Base-by-base conservation (phyloP, 2,797 vertebrate genomes). In the Poliocrania exsul region DNA sequence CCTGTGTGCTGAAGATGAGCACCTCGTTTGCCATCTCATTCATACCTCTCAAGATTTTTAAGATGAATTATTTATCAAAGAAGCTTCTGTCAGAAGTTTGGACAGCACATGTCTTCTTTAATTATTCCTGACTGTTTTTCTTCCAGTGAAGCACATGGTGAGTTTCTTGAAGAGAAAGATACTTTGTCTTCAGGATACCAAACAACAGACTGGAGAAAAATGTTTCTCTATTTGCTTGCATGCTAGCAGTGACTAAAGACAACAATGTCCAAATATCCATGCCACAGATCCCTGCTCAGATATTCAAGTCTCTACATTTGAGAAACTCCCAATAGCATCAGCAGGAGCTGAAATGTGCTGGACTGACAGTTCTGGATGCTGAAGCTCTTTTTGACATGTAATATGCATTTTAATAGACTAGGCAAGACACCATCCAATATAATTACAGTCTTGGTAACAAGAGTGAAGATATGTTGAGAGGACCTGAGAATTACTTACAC, bases 41-140 rank as follows among this genome's bases (percentile, higher is more conserved):
- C 47, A 38, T 81, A 90, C 57, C 87, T 95, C 81, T 57, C 50
- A 93, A 88, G 71, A 56, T 79, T 93, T 70, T 74, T 44, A 35
- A 49, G 72, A 83, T 96, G 46, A 96, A 92, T 96, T 96, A 96
- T 97, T 95, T 93, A 96, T 89, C 92, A 86, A 92, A 78, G 73
- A 56, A 67, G 72, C 86, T 81, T 89, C 91, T 97, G 85, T 88
- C 69, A 58, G 64, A 91, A 89, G 70, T 90, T 77, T 88, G 88
- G 93, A 96, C 91, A 91, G 92, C 79, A 92, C 81, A 94, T 61
- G 56, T 95, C 54, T 58, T 81, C 73, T 97, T 90, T 87, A 96
- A 96, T 93, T 94, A 90, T 84, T 92, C 75, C 80, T 87, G 74
- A 84, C 53, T 51, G 51, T 56, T 85, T 88, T 67, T 91, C 64